Base-by-base conservation (phyloP, 1,140 invertebrate species). In the Ephestia elutella region DNA sequence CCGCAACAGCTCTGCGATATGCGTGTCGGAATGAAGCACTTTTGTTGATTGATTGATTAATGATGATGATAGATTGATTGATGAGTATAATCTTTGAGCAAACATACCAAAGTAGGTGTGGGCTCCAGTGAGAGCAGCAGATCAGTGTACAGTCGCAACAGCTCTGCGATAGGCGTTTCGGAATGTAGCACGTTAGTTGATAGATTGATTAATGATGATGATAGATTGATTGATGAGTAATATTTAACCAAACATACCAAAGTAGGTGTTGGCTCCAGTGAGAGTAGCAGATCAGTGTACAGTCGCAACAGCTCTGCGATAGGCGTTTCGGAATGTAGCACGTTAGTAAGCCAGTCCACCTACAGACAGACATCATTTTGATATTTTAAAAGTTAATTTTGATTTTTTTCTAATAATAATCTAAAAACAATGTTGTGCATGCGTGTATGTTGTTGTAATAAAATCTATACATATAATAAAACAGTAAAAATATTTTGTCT, bases 291-390 rank as follows among this genome's bases (percentile, higher is more conserved):
- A 15, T 85, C 82, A 0, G 84, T 85, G 57, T 84, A 78, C 0
- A 87, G 67, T 5, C 71, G 63, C 5, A 85, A 54, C 53, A 87
- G 57, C 49, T 87, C 84, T 0, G 69, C 58, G 0, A 84, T 30
- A 0, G 81, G 80, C 0, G 71, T 74, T 10, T 84, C 80, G 0
- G 73, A 73, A 21, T 76, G 73, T 21, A 86, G 48, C 0, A 86
- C 82, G 11, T 73, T 71, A n/a, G 71, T 74, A 8, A 86, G 55
- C 83, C 83, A 86, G 0, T 81, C 81, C 21, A 86, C 63, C 83
- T 86, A n/a, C n/a, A n/a, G n/a, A n/a, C n/a, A n/a, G n/a, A n/a
- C n/a, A n/a, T n/a, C n/a, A n/a, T n/a, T n/a, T n/a, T n/a, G n/a
- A n/a, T n/a, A n/a, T n/a, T n/a, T n/a, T n/a, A n/a, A n/a, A n/a